Base-by-base conservation (phyloP, 2,113 vertebrate genomes). In the Pagrus major region DNA sequence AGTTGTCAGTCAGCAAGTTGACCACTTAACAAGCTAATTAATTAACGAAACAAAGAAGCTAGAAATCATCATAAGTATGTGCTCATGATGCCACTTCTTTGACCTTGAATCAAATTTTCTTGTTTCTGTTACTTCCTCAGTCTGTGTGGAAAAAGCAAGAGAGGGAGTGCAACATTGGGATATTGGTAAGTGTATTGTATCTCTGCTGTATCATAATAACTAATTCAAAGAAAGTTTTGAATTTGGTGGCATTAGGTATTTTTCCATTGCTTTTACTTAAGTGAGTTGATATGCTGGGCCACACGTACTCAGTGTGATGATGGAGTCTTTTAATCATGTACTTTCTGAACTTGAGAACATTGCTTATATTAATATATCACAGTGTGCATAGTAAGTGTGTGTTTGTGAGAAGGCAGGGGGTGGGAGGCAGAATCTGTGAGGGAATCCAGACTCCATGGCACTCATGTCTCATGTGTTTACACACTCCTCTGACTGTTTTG, bases 401-500 rank as follows among this genome's bases (percentile, higher is more conserved):
- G 41, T 42, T 42, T 42, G 11, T 14, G 2, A n/a, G n/a, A n/a
- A n/a, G n/a, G n/a, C n/a, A n/a, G n/a, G n/a, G n/a, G n/a, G n/a
- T n/a, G n/a, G 4, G 41, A 4, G 3, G 15, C 4, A 15, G 2
- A 42, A 5, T 44, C 42, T 44, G 42, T 44, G 42, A 47, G 18
- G 46, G 37, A 52, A 42, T 31, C 6, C 31, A 11, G 14, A 39
- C 21, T 44, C 49, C 14, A 15, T n/a, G 16, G 7, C n/a, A 23
- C 46, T 60, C 41, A 29, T n/a, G 15, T 27, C 42, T 41, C 21
- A n/a, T 20, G n/a, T 58, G 37, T 65, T 3, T 23, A 3, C 54
- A 61, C 63, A 11, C 39, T 54, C 39, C 29, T 51, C 49, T 23
- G 25, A 54, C 23, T 35, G 8, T 61, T 81, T n/a, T 55, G 25